Evolutionary conservation across 2,888 invertebrate species (phyloP), one percentile per base, ranked within the genome.

Genomic region (Ceramica pisi): DNA sequence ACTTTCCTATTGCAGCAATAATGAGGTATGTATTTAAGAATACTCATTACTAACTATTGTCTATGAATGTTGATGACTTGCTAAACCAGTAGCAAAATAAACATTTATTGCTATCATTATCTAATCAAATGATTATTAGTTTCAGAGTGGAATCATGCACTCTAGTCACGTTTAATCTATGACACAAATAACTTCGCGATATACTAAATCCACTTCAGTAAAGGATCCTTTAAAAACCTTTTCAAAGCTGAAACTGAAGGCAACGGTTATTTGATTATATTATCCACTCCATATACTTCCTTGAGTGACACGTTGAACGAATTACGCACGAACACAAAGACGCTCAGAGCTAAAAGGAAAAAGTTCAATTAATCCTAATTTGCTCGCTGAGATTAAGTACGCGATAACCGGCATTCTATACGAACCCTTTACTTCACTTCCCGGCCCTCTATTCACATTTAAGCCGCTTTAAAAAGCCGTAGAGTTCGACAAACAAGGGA

Each of bases 361-460:
- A 94, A 95, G 93, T 94, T 96, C 94, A 94, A 96, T 95, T 95
- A 95, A 95, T 96, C 96, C 96, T 93, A 96, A 95, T 95, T 96
- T 94, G 94, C 91, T 91, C 91, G 92, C 92, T 88, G 92, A 96
- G 95, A 95, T 95, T 94, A 95, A 93, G 91, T 91, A 90, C 82
- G 85, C 92, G 95, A 95, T 95, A 95, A 93, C 92, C 91, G 90
- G 88, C 91, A 90, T 93, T 93, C 91, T 91, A 89, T 91, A 92
- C 87, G 92, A 94, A 94, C 95, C 95, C 95, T 95, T 95, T 95
- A 90, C 94, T 93, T 91, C 87, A 84, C 89, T 92, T 92, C 90
- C 91, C 92, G 90, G 89, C 92, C 93, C 93, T 89, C 87, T 84
- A 91, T 93, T 92, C 92, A 91, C 85, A 83, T 86, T 90, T 95